Evolutionary conservation across 2,888 invertebrate species (phyloP), one percentile per base, ranked within the genome.

Genomic region (Herminia tarsipennalis): DNA sequence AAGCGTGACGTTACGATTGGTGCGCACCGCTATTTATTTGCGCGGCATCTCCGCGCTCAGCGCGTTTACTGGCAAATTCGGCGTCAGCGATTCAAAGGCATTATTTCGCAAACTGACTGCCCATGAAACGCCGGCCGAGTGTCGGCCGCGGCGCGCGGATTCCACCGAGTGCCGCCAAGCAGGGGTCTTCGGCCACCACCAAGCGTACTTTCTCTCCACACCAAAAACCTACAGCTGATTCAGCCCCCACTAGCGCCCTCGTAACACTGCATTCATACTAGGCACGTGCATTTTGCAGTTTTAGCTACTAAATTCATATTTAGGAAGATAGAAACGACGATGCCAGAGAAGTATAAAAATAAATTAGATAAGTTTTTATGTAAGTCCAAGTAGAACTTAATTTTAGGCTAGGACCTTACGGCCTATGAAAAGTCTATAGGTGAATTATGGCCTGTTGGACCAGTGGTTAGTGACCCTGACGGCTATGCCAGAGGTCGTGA

Each of bases 81-180:
- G 76, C 70, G 79, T 72, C 75, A 73, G 74, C 74, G 70, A 74
- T 77, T 76, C 80, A 81, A 79, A 80, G 84, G 81, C 88, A 89
- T 88, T 84, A 81, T 86, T 87, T 87, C 86, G 88, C 88, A 83
- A 88, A 82, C 71, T 53, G 57, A 53, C 41, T 67, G 78, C 69
- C 74, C 76, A 70, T 76, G 79, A 75, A 76, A 76, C 78, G 79
- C 81, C 73, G 83, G 84, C 83, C 85, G 85, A 83, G 81, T 83
- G 85, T 81, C 86, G 89, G 85, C 87, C 85, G 81, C 86, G 83
- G 83, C 87, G 86, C 84, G 81, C 83, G 83, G 81, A 73, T 68
- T 80, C 83, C 81, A 54, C 83, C 78, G 83, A 83, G 77, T 83
- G 81, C 69, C 71, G 72, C 66, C 46, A 45, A 50, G 70, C 73